Base-by-base conservation (phyloP, 1,140 invertebrate species). In the Condylostylus longicornis region DNA sequence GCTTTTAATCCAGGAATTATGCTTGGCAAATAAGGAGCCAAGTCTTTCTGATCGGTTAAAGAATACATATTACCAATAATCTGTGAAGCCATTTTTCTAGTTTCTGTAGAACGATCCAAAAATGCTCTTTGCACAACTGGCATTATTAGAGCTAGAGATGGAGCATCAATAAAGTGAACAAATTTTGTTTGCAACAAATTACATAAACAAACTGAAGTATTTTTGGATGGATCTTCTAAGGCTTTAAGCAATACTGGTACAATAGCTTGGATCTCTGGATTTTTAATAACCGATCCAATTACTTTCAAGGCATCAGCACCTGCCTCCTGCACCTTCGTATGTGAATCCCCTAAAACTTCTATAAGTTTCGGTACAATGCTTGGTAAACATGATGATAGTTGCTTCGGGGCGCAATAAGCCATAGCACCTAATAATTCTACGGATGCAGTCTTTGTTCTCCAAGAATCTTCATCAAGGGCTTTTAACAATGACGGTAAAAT, bases 41-140 rank as follows among this genome's bases (percentile, higher is more conserved):
- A 68, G 65, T 98, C 96, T 66, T 98, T 98, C 58, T 97, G 90
- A 67, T 98, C 94, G 1, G 95, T 98, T 8, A 99, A 67, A 0
- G 90, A 96, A 64, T 98, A 98, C 90, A 99, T 97, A 61, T 98
- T 98, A 29, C 94, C 93, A 49, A 99, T 97, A 54, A 98, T 98
- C 64, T 88, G 84, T n/a, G 91, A 88, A 17, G 95, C 90, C 88
- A 97, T 96, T 70, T 97, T 95, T 50, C 93, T 71, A 0, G 90
- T 98, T 65, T 98, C 94, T 0, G 91, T 97, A 6, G 88, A 90
- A 35, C 94, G 71, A 65, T 98, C 93, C 65, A 91, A 81, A 61
- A 98, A 97, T 6, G 94, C 94, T 46, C 95, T 66, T 61, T 96
- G 84, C 14, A 98, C 89, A 1, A 98, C 93, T 1, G 95, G 95